phyloP scores from a whole-genome alignment of 1,140 invertebrate genomes.

The Ctenoplectra terminalis region DNA sequence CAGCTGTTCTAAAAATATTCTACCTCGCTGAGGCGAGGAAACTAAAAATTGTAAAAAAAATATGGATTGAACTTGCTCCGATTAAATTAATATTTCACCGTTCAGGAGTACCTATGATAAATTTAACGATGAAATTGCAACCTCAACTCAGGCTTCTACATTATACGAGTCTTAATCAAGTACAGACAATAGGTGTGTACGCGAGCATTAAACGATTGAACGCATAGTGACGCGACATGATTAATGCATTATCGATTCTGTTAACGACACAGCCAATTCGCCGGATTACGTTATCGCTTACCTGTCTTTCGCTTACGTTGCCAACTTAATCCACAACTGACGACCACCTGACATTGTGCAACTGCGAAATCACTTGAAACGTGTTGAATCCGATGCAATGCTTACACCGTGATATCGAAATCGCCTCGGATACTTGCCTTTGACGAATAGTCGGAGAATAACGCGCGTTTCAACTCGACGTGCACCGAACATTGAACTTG shows the following conservation, averaged over 20 bases:
- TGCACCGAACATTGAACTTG: background rate
- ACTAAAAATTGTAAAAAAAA: too few relatives aligned
- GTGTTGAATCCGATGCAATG: background rate
- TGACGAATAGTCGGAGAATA: background rate
- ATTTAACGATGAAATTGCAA: background rate
- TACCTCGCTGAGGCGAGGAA: too few relatives aligned
- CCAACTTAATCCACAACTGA: conserved; percentile 26
- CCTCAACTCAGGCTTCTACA: accelerated
- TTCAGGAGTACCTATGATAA: background rate
- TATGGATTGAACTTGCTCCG: too few relatives aligned
- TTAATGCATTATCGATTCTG: conserved; percentile 42
- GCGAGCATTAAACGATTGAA: background rate
- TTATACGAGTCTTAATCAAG: background rate
- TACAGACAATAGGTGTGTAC: background rate
- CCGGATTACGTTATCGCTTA: background rate
- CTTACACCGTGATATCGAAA: background rate
- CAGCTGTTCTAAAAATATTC: background rate
- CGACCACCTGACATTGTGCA: background rate
- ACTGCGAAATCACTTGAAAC: conserved; percentile 30
- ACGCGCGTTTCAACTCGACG: background rate
- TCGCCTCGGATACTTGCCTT: background rate
- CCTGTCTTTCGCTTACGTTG: conserved; percentile 34
- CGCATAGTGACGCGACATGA: background rate
- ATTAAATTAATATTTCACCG: background rate
- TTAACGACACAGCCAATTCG: conserved; percentile 9